Base-by-base conservation (phyloP, 2,797 vertebrate genomes). In the Psittacula echo region DNA sequence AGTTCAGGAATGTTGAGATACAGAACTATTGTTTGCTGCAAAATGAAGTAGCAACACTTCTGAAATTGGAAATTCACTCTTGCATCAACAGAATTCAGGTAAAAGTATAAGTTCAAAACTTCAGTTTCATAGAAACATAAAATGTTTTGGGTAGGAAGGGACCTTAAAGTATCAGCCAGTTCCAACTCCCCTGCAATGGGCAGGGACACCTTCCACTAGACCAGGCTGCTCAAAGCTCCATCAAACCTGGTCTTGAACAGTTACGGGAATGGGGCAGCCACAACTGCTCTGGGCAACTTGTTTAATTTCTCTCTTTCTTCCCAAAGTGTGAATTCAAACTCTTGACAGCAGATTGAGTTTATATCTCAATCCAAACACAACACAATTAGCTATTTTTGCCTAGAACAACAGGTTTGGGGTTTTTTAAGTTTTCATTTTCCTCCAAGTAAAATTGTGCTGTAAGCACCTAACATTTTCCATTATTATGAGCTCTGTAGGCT, bases 81-180 rank as follows among this genome's bases (percentile, higher is more conserved):
- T 70, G 27, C 6, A 67, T 61, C 9, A 79, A 21, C 17, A 60
- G 26, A 79, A 50, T 64, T 84, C 42, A 78, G 41, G 13, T 50
- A 77, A 42, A 14, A 26, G 0, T 0, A 0, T 12, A 53, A 62
- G 12, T 70, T 70, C 29, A 45, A 68, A 75, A 66, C 7, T 16
- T n/a, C 20, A 39, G 4, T 24, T 34, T 60, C 34, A 23, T 34
- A 34, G 32, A 58, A 58, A 9, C 32, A 23, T n/a, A 15, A 23
- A n/a, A 56, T 37, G n/a, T 14, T 58, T 58, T 34, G 56, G 7
- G 34, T 37, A 26, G 23, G 15, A 60, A 60, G 56, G 23, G 34
- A 11, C 56, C 23, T 60, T 60, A 60, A 60, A 60, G 56, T 8
- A 11, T 60, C n/a, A 60, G 23, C 22, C 23, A 37, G n/a, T 34